These are phyloP conservation scores for Tylochromis polylepis DNA, from an alignment of 2,113 vertebrate species.

Conservation along the genomic window DNA sequence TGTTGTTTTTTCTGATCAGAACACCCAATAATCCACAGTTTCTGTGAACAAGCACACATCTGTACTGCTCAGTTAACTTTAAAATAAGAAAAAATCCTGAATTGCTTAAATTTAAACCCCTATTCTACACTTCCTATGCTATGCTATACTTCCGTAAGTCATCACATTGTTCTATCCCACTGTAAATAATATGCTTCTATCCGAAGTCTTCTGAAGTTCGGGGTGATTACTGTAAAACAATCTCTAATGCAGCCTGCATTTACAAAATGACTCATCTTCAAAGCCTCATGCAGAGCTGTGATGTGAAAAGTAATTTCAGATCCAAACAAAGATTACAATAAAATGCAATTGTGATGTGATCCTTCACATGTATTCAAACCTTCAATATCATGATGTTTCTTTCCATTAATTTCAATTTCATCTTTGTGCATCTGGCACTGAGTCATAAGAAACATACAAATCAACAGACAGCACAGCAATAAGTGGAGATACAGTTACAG, in stretches of 20 bases:
- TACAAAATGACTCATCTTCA: conserved; percentile 3
- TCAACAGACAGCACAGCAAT: not conserved
- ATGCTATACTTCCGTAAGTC: not conserved
- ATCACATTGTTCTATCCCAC: not conserved
- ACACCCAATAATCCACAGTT: not conserved
- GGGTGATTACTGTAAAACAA: not conserved
- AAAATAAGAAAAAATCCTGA: not conserved
- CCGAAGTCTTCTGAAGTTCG: not conserved
- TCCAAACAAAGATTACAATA: not conserved
- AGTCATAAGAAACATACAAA: not conserved
- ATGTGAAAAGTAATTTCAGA: conserved; percentile 1
- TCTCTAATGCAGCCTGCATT: not conserved
- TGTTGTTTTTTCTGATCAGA: no score
- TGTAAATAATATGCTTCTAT: not conserved
- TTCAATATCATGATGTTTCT: not conserved
- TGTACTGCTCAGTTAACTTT: not conserved
- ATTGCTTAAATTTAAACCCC: not conserved
- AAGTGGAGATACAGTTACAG: not conserved
- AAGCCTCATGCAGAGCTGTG: not conserved
- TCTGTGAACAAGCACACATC: not conserved
- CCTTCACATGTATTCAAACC: conserved; percentile 4
- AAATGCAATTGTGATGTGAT: not conserved
- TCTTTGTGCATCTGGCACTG: not conserved
- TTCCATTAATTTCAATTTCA: not conserved
- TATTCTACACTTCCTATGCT: not conserved